Conservation (phyloP, 2,888 invertebrate species). For the Rosalia funebris region DNA sequence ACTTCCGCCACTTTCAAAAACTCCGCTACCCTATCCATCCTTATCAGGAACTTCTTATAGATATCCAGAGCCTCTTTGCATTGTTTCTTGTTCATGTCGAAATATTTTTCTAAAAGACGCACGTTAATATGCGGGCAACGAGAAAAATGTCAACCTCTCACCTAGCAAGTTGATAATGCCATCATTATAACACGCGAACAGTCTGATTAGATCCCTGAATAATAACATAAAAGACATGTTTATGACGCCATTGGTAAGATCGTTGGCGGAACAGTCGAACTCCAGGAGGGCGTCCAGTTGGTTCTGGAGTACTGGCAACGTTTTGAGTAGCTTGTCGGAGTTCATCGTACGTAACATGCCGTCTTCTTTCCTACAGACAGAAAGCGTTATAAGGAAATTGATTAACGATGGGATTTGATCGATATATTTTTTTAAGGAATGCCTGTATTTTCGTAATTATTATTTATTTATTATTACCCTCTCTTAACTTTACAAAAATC, state of each 20-base stretch:
- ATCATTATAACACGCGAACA: slow-evolving; percentile 99
- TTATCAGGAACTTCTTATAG: slow-evolving; percentile 97
- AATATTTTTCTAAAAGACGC: slow-evolving; percentile 89
- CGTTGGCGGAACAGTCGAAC: slow-evolving; percentile 96
- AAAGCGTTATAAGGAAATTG: background rate
- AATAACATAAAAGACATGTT: slow-evolving; percentile 85
- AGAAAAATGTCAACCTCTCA: too few species aligned
- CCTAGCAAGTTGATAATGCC: slow-evolving; percentile 97
- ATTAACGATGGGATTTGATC: background rate
- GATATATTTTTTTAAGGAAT: background rate
- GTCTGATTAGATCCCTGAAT: slow-evolving; percentile 84
- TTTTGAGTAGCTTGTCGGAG: slow-evolving; percentile 95
- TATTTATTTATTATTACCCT: slow-evolving; percentile 79
- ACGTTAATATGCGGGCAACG: too few species aligned
- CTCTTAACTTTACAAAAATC: slow-evolving; percentile 99
- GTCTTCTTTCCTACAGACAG: slow-evolving; percentile 85
- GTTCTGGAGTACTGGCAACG: slow-evolving; percentile 92
- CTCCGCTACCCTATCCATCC: slow-evolving; percentile 98
- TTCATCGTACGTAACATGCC: slow-evolving; percentile 97
- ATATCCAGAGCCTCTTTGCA: slow-evolving; percentile 97
- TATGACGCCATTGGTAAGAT: slow-evolving; percentile 93
- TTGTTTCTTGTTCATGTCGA: slow-evolving; percentile 99
- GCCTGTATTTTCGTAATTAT: background rate
- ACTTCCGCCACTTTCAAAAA: slow-evolving; percentile 90
- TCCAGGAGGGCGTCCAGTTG: slow-evolving; percentile 96